Conservation (phyloP, 1,140 invertebrate species). For the Leptonema lineaticorne region DNA sequence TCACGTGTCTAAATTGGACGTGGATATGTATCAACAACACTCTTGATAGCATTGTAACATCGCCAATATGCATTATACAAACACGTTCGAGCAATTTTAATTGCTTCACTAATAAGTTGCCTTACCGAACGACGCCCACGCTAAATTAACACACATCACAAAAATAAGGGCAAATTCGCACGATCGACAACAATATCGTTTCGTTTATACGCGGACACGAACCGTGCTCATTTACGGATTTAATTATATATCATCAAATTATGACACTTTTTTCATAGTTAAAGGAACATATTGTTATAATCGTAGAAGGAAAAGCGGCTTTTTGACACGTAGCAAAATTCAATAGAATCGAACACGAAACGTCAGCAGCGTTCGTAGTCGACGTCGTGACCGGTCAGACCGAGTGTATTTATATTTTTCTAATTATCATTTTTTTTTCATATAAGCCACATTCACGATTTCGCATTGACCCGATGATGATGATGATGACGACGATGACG, state of each 20-base stretch:
- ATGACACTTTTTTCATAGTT: no score
- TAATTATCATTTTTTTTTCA: slow-evolving; percentile 26
- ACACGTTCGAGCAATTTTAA: background rate
- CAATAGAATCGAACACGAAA: slow-evolving; percentile 5
- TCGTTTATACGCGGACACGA: no score
- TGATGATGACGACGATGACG: no score
- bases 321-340: background rate
- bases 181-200: no score
- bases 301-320: no score
- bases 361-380: slow-evolving; percentile 5
- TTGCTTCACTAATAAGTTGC: no score
- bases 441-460: slow-evolving; percentile 23
- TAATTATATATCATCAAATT: no score
- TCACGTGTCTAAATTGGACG: slow-evolving; percentile 17
- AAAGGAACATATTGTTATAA: no score
- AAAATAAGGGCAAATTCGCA: no score
- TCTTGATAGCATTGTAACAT: background rate
- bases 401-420: slow-evolving; percentile 16
- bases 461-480: slow-evolving; percentile 20
- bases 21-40: slow-evolving; percentile 22
- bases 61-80: background rate
- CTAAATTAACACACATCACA: no score
- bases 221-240: no score
- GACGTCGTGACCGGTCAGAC: slow-evolving; percentile 4
- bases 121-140: no score